Percentiles rank a stretch among this genome's conserved stretches.
Evolutionary conservation across 2,797 vertebrate genomes (phyloP).

Genomic region (Pipistrellus pygmaeus): DNA sequence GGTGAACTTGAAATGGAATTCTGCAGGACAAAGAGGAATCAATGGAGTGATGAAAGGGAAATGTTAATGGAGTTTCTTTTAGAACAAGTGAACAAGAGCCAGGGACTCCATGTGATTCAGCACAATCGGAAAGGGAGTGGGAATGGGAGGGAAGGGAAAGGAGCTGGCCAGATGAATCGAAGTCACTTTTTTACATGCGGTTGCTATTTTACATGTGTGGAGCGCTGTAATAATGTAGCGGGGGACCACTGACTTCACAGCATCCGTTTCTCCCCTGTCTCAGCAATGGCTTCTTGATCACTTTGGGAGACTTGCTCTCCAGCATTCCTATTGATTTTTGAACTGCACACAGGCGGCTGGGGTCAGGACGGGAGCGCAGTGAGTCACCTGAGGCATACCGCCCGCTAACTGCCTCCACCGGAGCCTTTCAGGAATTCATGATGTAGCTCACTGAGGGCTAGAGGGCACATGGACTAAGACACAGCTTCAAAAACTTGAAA

Average conservation of each 20-base stretch:
- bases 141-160: neutral
- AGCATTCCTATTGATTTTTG: neutral
- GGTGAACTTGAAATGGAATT: neutral
- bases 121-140: neutral
- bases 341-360: neutral
- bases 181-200: neutral
- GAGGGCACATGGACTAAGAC: neutral
- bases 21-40: neutral
- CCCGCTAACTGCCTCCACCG: neutral
- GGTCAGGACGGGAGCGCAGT: neutral
- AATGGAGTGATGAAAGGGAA: neutral
- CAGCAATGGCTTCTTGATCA: neutral
- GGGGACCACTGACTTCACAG: neutral
- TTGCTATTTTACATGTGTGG: too few relatives aligned
- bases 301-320: neutral
- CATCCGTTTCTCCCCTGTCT: neutral
- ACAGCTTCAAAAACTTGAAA: slow-evolving; percentile 23
- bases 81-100: neutral
- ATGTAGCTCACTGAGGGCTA: neutral
- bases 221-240: rapidly evolving
- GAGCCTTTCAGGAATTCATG: neutral
- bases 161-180: neutral
- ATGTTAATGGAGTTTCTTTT: neutral
- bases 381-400: neutral
- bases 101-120: neutral